Percentiles rank a stretch among this genome's conserved stretches.
phyloP scores from a whole-genome alignment of 30 jellyfish, hydroid and myxozoan genomes.

The Aurelia sp. region DNA sequence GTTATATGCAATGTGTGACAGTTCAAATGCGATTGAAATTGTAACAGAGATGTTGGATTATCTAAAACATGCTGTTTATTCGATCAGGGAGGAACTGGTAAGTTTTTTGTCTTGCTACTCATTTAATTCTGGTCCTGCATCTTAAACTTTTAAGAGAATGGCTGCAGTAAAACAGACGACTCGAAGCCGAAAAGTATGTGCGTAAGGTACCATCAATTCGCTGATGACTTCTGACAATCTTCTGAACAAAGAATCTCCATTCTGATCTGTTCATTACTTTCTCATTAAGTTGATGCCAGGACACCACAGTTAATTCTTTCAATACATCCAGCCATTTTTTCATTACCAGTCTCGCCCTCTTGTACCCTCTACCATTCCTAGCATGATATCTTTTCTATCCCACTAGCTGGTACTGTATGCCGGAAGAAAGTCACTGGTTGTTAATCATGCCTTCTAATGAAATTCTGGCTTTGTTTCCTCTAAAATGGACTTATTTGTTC shows the following conservation, averaged over 20 bases:
- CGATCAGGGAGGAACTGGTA: constrained; percentile 91
- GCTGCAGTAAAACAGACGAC: no score
- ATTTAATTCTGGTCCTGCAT: no score
- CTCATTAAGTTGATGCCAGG: no score
- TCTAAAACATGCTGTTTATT: constrained; percentile 89
- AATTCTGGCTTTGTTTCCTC: constrained; percentile 3
- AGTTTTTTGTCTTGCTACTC: constrained; percentile 2
- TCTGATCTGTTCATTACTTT: no score
- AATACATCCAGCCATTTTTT: no score
- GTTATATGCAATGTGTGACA: constrained; percentile 93
- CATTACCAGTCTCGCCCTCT: neutral
- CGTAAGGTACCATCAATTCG: no score
- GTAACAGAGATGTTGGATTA: constrained; percentile 93
- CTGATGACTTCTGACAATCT: no score
- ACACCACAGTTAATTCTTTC: no score
- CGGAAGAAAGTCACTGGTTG: neutral
- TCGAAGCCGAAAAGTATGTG: no score
- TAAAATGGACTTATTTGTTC: neutral
- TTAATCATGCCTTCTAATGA: constrained; percentile 37
- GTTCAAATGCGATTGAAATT: constrained; percentile 86
- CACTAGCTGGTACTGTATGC: constrained; percentile 31
- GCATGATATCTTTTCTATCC: constrained; percentile 11
- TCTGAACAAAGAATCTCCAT: no score
- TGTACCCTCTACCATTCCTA: neutral
- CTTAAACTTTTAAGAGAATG: no score